phyloP scores from a whole-genome alignment of 2,888 invertebrate species.

The Lottia scabra region DNA sequence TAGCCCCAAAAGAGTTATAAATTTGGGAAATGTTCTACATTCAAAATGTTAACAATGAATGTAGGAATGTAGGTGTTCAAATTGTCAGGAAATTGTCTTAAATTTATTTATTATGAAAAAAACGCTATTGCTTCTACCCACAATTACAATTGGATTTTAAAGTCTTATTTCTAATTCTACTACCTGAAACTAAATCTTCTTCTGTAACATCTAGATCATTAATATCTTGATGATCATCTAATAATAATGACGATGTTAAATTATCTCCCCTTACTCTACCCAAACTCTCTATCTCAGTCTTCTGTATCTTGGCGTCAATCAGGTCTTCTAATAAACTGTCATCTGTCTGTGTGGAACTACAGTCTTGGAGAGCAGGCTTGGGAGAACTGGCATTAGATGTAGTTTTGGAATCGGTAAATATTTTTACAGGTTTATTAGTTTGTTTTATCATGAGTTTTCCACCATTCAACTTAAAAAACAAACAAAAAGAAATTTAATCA shows the following conservation, averaged over 20 bases:
- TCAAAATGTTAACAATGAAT: no score
- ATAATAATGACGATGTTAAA: not conserved
- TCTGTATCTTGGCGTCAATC: constrained; percentile 13
- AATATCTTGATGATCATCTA: not conserved
- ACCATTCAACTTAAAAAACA: constrained; percentile 1
- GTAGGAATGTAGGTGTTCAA: no score
- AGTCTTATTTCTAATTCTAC: no score
- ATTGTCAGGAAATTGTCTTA: no score
- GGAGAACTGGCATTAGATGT: constrained; percentile 14
- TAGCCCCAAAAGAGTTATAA: no score
- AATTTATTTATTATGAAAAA: no score
- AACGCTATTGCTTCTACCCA: not conserved
- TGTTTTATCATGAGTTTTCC: constrained; percentile 26
- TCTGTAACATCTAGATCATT: not conserved
- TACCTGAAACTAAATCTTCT: not conserved
- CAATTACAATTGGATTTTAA: no score
- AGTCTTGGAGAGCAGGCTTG: constrained; percentile 21
- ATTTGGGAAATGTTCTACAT: no score
- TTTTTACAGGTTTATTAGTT: constrained; percentile 29
- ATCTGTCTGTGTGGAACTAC: constrained; percentile 33
- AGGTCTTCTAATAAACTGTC: constrained; percentile 5
- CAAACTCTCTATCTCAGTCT: constrained; percentile 48
- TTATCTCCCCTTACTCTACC: constrained; percentile 52
- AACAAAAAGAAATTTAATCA: no score
- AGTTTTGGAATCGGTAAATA: constrained; percentile 31